Base-by-base conservation (phyloP, 2,113 vertebrate genomes). In the Elanoides forficatus region DNA sequence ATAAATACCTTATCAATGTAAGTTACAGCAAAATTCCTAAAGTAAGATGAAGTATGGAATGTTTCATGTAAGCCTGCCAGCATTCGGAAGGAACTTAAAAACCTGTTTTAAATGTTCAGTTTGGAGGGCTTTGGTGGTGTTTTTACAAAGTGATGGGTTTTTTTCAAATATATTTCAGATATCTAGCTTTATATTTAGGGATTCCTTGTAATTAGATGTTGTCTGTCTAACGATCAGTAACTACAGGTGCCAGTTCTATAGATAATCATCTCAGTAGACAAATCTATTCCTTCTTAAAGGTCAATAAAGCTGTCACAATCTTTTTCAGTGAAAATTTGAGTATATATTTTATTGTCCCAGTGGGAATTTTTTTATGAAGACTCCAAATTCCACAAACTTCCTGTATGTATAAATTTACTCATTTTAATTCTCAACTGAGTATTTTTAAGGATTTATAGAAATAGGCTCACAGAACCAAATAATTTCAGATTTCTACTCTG, bases 271-370 rank as follows among this genome's bases (percentile, higher is more conserved):
- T 91, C 56, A 38, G 22, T 32, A 79, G 75, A 92, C 43, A 81
- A 63, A 71, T 68, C 52, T 92, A 75, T 79, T 87, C 13, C 30
- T 81, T 92, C 38, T 90, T 93, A 90, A 86, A 94, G 38, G 27
- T 17, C n/a, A 90, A 75, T 86, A 91, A 94, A 96, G 20, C 48
- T 89, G 86, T 86, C 73, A 52, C 27, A 94, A 21, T 80, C 13
- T 88, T 86, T 87, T 87, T 56, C 56, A 73, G 56, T 76, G 52
- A 94, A 94, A 90, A 78, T 92, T 68, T 92, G 76, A 72, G 48
- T 60, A 53, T 86, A 43, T 58, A 56, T 82, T 91, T 73, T 90
- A 79, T 89, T 96, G 52, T 56, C 38, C 53, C 72, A 62, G 16
- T 74, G 86, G 79, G 84, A 90, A 80, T 40, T 26, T 85, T 80